phyloP scores from a whole-genome alignment of 2,888 invertebrate genomes.

The Eurois occulta region DNA sequence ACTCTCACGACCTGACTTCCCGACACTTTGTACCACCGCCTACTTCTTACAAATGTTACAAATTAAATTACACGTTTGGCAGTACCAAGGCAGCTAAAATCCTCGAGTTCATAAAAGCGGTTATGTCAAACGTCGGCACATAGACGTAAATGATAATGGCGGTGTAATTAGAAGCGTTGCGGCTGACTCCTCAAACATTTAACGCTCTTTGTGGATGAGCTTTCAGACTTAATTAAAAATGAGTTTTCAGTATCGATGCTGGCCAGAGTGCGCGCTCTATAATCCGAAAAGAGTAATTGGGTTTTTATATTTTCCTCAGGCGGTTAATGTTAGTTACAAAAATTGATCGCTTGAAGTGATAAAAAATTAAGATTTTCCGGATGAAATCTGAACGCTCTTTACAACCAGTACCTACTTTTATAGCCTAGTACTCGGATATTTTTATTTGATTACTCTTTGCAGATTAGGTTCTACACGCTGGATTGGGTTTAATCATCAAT shows the following conservation, averaged over 20 bases:
- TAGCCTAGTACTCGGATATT: constrained; percentile 18
- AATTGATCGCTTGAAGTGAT: constrained; percentile 59
- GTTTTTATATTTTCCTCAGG: constrained; percentile 45
- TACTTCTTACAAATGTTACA: constrained; percentile 53
- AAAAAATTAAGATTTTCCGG: constrained; percentile 55
- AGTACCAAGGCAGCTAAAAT: constrained; percentile 58
- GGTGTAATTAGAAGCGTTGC: constrained; percentile 70
- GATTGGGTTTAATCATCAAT: constrained; percentile 31
- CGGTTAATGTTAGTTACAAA: constrained; percentile 59
- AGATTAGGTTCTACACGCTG: constrained; percentile 33
- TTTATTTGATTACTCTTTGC: constrained; percentile 27
- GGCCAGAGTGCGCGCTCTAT: constrained; percentile 52
- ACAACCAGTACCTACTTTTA: constrained; percentile 40
- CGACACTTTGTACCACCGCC: constrained; percentile 54
- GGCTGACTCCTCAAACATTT: constrained; percentile 72
- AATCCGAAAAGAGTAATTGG: constrained; percentile 60
- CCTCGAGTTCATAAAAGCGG: constrained; percentile 66
- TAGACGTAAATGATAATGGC: constrained; percentile 65
- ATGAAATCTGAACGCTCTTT: constrained; percentile 48
- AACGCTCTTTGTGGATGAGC: constrained; percentile 69
- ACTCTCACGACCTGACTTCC: constrained; percentile 72
- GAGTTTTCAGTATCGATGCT: constrained; percentile 59
- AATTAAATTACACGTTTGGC: constrained; percentile 61
- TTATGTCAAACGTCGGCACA: constrained; percentile 68
- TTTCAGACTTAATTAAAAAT: constrained; percentile 72